phyloP scores from a whole-genome alignment of 2,888 invertebrate genomes.

The Tanypteryx hageni region DNA sequence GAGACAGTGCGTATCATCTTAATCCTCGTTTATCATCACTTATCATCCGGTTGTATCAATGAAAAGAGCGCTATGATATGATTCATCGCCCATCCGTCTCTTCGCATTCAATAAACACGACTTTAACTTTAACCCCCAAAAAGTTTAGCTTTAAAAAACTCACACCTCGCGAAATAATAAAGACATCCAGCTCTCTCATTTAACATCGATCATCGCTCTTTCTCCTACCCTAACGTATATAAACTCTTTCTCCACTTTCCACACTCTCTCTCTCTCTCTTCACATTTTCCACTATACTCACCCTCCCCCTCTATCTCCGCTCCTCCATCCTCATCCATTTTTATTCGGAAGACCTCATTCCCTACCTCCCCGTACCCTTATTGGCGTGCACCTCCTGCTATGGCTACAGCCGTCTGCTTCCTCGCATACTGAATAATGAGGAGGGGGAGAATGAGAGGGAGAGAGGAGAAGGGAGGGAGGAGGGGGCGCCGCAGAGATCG shows the following conservation, averaged over 20 bases:
- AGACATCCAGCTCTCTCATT: not conserved
- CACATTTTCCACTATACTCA: not conserved
- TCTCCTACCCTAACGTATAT: too few relatives aligned
- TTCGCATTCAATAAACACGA: too few relatives aligned
- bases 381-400: constrained; percentile 3
- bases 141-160: not conserved
- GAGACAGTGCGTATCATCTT: too few relatives aligned
- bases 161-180: not conserved
- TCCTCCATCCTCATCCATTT: too few relatives aligned
- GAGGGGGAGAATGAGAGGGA: not conserved
- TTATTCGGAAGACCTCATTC: not conserved
- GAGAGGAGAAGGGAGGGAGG: too few relatives aligned
- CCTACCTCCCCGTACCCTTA: not conserved
- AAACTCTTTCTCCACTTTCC: not conserved
- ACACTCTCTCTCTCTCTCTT: not conserved
- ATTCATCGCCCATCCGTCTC: too few relatives aligned
- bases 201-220: not conserved
- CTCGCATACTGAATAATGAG: constrained; percentile 54
- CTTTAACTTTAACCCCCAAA: too few relatives aligned
- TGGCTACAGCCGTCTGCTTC: constrained; percentile 13
- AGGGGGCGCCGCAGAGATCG: constrained; percentile 26
- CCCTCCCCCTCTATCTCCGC: not conserved
- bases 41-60: too few relatives aligned
- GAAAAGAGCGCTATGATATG: too few relatives aligned
- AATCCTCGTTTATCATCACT: too few relatives aligned